Base-by-base conservation (phyloP, 2,888 invertebrate species). In the Plagodis dolabraria region DNA sequence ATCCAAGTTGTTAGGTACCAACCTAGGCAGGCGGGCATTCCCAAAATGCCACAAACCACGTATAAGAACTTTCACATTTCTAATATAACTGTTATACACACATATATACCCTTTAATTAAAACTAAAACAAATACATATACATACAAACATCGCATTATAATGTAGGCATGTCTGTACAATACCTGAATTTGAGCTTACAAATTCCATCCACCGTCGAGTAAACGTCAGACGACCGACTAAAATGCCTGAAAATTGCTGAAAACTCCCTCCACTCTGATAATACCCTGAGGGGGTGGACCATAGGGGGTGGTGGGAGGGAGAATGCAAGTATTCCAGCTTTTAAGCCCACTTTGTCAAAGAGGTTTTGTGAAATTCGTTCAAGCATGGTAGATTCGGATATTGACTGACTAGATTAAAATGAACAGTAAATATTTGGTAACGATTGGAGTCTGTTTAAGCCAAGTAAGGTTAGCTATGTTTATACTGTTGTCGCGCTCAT, bases 281-380 rank as follows among this genome's bases (percentile, higher is more conserved):
- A 60, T 55, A 43, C 52, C 44, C 34, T 6, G 33, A 33, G 10
- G 47, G 53, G 49, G 7, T 22, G 46, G 45, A n/a, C 33, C n/a
- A 51, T 12, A 6, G 43, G 43, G 43, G 51, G 36, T 35, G 49
- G 38, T 8, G 11, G 46, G 57, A n/a, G n/a, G 35, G 46, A 42
- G 48, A 52, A 60, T 56, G 55, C 60, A 62, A 65, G 65, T 60
- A 65, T 65, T 62, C 43, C 60, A 53, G 65, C 64, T 64, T 60
- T 63, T 65, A 68, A 68, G 63, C 62, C 64, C 66, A 66, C 66
- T 68, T 68, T 53, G 57, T 60, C 57, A 57, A 60, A 64, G 62
- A 64, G 53, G 59, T 59, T 59, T 54, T 49, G 53, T 43, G 59
- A 50, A 47, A 54, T 50, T 59, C 53, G 33, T 54, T 59, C 48